A percentile compares a stretch with the other conserved stretches of the same genome.
phyloP scores from a whole-genome alignment of 2,888 invertebrate genomes.

The Heliconius hortense region DNA sequence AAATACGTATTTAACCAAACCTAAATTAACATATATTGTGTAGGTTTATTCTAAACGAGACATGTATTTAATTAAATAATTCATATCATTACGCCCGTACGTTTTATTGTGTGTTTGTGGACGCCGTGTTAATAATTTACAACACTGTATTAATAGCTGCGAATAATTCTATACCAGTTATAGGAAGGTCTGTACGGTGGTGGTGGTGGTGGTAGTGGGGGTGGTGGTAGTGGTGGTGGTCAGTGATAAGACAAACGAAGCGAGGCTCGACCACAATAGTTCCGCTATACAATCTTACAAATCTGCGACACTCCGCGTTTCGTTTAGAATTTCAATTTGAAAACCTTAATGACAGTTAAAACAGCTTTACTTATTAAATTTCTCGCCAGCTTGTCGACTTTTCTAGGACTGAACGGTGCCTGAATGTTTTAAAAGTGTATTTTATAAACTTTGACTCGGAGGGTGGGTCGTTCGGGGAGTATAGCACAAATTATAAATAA shows the following conservation, averaged over 20 bases:
- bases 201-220: too few species aligned
- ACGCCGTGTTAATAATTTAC: constrained; percentile 18
- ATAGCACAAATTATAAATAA: constrained; percentile 79
- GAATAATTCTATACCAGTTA: not conserved
- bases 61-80: constrained; percentile 18
- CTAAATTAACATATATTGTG: constrained; percentile 7
- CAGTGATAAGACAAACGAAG: not conserved
- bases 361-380: constrained; percentile 36
- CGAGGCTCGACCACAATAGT: not conserved
- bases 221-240: too few species aligned
- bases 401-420: constrained; percentile 38
- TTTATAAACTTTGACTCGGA: constrained; percentile 37
- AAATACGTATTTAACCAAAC: not conserved
- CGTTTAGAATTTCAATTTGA: constrained; percentile 16
- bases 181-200: not conserved
- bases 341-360: constrained; percentile 28
- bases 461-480: constrained; percentile 40
- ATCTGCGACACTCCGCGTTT: not conserved
- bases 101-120: constrained; percentile 20
- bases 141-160: constrained; percentile 18
- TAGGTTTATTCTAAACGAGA: constrained; percentile 21
- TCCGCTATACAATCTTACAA: not conserved
- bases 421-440: constrained; percentile 40
- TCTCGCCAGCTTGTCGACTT: constrained; percentile 34
- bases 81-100: constrained; percentile 11